Conservation (phyloP, 2,113 vertebrate species). For the Pelodiscus sinensis region DNA sequence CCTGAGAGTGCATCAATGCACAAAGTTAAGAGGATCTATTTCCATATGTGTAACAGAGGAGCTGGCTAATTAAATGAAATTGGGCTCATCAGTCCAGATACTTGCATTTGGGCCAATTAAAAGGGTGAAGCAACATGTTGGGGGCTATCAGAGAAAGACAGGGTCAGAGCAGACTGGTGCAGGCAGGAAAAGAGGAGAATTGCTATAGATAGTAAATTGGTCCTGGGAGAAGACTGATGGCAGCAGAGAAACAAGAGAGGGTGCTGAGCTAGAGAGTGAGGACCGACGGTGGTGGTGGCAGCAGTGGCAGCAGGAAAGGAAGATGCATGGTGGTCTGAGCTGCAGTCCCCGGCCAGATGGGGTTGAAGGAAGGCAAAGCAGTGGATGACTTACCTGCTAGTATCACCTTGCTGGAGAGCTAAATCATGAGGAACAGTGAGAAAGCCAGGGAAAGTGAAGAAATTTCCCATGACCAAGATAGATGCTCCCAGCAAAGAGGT, state of each 20-base stretch:
- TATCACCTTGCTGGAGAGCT: neutral
- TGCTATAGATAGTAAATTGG: neutral
- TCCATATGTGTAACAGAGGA: neutral
- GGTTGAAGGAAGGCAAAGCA: neutral
- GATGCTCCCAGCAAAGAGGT: neutral
- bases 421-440: neutral
- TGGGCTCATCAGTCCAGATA: neutral
- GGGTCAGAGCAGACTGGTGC: too few relatives aligned
- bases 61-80: neutral
- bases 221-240: neutral
- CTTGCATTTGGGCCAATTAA: neutral
- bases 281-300: too few relatives aligned
- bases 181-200: neutral
- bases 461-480: neutral
- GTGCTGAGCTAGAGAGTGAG: neutral
- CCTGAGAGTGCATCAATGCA: neutral
- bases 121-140: neutral
- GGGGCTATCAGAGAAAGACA: neutral
- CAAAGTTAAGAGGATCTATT: constrained; percentile 22
- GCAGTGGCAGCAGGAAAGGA: too few relatives aligned
- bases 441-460: neutral
- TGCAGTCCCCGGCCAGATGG: neutral
- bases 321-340: neutral
- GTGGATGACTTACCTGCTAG: neutral
- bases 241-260: neutral